Evolutionary conservation across 2,113 vertebrate genomes (phyloP).

Genomic region (Patagioenas fasciata): DNA sequence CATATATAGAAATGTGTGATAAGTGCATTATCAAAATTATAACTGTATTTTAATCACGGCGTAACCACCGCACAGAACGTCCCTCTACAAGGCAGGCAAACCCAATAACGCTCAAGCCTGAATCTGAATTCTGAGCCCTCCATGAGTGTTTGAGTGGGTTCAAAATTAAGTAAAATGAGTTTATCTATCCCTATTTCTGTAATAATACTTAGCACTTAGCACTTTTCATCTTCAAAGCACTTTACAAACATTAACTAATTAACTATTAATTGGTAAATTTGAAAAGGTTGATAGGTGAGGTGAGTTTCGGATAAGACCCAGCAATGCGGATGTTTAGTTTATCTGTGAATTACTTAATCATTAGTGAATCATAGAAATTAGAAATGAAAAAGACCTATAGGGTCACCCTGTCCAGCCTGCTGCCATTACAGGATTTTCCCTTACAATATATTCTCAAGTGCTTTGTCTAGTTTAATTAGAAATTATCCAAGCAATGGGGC

Average conservation of each 20-base stretch:
- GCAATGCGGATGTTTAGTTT: conserved; percentile 79
- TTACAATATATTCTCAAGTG: conserved; percentile 72
- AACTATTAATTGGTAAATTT: conserved; percentile 79
- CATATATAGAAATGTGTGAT: conserved; percentile 40
- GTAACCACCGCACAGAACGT: neutral
- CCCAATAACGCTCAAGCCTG: conserved; percentile 27
- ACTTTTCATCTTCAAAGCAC: conserved; percentile 75
- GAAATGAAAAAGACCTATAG: conserved; percentile 63
- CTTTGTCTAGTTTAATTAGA: conserved; percentile 81
- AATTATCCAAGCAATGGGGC: conserved; percentile 79
- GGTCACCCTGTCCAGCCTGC: conserved; percentile 73
- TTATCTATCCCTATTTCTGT: conserved; percentile 70
- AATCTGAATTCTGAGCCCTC: conserved; percentile 58
- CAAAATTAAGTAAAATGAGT: conserved; percentile 75
- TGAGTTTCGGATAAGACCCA: conserved; percentile 75
- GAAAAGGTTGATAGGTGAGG: conserved; percentile 79
- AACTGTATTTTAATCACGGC: conserved; percentile 58
- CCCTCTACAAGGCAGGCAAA: conserved; percentile 16
- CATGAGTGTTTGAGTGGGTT: conserved; percentile 54
- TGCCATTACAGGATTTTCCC: conserved; percentile 64
- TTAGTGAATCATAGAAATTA: conserved; percentile 77
- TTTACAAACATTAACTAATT: conserved; percentile 78
- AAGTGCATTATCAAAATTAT: conserved; percentile 59
- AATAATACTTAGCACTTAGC: conserved; percentile 74
- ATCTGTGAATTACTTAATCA: conserved; percentile 80